Base-by-base conservation (phyloP, 2,888 invertebrate species). In the Fabriciana adippe region DNA sequence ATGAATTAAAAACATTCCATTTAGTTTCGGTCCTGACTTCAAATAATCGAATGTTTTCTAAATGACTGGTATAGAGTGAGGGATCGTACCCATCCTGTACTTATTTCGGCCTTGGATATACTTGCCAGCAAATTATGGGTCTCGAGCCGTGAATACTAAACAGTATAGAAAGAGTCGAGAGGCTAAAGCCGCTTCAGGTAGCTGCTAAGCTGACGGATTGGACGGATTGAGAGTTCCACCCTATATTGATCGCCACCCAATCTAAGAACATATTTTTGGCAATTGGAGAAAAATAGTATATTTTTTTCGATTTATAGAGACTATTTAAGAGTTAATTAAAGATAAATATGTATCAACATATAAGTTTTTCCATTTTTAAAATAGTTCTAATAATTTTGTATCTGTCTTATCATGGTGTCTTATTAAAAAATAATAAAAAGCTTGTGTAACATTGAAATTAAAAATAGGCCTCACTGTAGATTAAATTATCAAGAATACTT, bases 121-220 rank as follows among this genome's bases (percentile, higher is more conserved):
- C 86, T 88, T 86, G 84, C 81, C 74, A 79, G 84, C 87, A 86
- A 89, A 89, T 89, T 90, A 89, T 87, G 86, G 84, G 84, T 82
- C 82, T 84, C 88, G 80, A 72, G 81, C 79, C 79, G 81, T 83
- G 90, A 90, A 90, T 90, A 90, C 88, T 89, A 90, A 90, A 82
- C 81, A 77, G 83, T 47, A 21, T 45, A n/a, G 78, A 74, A 84
- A 87, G 87, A 89, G 88, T 11, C 11, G 35, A 41, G 35, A 89
- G 88, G 85, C 87, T 85, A 86, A 84, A 85, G 86, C 35, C 35
- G 35, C 86, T 83, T 83, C 84, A 88, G 88, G 88, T 89, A 88
- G 84, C 79, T 41, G 77, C 81, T 89, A 90, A 89, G 89, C 86
- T 85, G 87, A 87, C 87, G 86, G 87, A 87, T 86, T 88, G 85